Conservation (phyloP, 2,797 vertebrate genomes). For the Tragopan temminckii region DNA sequence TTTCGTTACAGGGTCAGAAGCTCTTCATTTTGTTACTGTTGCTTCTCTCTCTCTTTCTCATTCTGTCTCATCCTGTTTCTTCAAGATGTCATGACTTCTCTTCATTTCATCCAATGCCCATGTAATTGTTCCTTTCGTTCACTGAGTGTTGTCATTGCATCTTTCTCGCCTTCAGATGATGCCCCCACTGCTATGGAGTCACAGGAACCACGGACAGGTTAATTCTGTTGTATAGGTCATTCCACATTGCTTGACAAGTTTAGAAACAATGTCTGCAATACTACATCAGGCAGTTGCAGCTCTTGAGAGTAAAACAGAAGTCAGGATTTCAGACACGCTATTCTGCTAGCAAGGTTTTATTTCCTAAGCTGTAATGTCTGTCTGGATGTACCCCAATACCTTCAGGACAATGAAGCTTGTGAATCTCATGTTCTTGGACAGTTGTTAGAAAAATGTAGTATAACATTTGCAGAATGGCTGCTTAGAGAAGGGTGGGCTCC, state of each 20-base stretch:
- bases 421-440: background rate
- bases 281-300: fast-evolving
- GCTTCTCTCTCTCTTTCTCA: background rate
- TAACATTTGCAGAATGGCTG: background rate
- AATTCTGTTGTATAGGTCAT: background rate
- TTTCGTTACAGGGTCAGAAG: background rate
- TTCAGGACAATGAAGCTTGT: background rate
- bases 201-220: background rate
- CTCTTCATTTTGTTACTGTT: background rate
- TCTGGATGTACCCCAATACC: background rate
- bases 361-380: background rate
- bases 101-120: background rate
- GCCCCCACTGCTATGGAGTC: background rate
- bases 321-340: background rate
- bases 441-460: background rate
- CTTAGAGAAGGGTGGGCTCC: background rate
- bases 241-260: background rate
- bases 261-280: background rate
- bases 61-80: background rate
- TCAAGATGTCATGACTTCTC: background rate
- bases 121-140: background rate
- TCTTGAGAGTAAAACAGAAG: background rate
- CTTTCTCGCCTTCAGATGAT: background rate
- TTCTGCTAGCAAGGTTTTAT: background rate
- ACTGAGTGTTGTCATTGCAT: background rate